phyloP scores from a whole-genome alignment of 2,113 vertebrate genomes.

The Cairina moschata region DNA sequence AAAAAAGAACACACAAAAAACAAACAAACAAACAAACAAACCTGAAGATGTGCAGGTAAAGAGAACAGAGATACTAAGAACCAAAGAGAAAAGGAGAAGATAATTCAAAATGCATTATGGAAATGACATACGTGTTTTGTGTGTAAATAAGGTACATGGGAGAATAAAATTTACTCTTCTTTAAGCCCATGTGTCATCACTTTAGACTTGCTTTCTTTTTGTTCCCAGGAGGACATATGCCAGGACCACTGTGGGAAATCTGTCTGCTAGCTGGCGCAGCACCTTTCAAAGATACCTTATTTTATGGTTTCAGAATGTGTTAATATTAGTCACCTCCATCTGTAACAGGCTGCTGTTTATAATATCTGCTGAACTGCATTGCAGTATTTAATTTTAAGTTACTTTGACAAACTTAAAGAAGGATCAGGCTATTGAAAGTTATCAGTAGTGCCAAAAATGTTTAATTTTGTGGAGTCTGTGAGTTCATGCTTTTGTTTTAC shows the following conservation, averaged over 20 bases:
- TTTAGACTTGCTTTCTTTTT: not conserved
- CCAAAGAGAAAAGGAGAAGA: not conserved
- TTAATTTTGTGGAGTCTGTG: not conserved
- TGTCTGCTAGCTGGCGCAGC: constrained; percentile 18
- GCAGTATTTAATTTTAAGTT: not conserved
- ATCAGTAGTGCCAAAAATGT: not conserved
- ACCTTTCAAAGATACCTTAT: constrained; percentile 6
- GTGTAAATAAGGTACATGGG: not conserved
- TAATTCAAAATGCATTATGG: not conserved
- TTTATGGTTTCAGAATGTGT: constrained; percentile 17
- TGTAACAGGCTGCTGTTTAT: not conserved
- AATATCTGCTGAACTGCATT: not conserved
- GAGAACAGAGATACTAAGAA: not conserved
- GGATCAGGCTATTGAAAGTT: not conserved
- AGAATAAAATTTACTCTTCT: not conserved
- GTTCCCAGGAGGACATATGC: not conserved
- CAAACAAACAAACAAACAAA: too few species aligned
- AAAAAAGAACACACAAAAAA: not conserved
- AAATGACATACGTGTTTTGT: not conserved
- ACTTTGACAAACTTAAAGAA: not conserved
- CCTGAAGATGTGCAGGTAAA: not conserved
- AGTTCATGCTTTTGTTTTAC: not conserved
- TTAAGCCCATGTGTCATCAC: not conserved
- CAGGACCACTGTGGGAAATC: not conserved
- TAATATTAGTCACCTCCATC: not conserved